Evolutionary conservation across 2,888 invertebrate genomes (phyloP), one percentile per base, ranked within the genome.

Genomic region (Cinara cedri): DNA sequence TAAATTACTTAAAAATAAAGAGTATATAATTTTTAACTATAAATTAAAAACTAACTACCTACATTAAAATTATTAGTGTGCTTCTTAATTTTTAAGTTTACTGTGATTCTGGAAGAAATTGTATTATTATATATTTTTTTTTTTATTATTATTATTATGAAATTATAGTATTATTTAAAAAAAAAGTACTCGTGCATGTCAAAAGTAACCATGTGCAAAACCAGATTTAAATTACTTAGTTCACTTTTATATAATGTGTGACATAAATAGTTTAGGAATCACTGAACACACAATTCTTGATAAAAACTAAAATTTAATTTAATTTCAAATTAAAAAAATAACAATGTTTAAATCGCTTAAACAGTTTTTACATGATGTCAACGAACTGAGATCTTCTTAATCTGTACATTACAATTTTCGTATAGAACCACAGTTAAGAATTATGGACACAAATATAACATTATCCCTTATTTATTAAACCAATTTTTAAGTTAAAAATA

Each of bases 11-110:
- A 13, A 24, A n/a, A 44, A 42, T 70, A 72, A 46, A 72, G 0
- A 24, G 16, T 71, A 44, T 49, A 10, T 21, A 44, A 62, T 2
- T 71, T n/a, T 34, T 46, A 65, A 9, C n/a, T 72, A 46, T 72
- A 34, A 68, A 68, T 26, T 49, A 68, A 51, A 63, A 72, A 26
- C 24, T 72, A 72, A 72, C 57, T 24, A 46, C 24, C 57, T 24
- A 46, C 24, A 21, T 10, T 9, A 10, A 55, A 72, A 72, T 72
- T 46, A 46, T 44, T 60, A 60, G 34, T 62, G 55, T 21, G 26
- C 46, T 62, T 51, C 46, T 72, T 62, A 60, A 55, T 55, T 60
- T 42, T 57, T 49, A 62, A 62, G 9, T 72, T 3, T 60, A 24
- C 26, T 60, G 19, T 72, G 19, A 62, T 72, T 62, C 14, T 19